A percentile compares a stretch with the other conserved stretches of the same genome.
Conservation (phyloP, 2,888 invertebrate species). For the Drosophila parthenogenetica region DNA sequence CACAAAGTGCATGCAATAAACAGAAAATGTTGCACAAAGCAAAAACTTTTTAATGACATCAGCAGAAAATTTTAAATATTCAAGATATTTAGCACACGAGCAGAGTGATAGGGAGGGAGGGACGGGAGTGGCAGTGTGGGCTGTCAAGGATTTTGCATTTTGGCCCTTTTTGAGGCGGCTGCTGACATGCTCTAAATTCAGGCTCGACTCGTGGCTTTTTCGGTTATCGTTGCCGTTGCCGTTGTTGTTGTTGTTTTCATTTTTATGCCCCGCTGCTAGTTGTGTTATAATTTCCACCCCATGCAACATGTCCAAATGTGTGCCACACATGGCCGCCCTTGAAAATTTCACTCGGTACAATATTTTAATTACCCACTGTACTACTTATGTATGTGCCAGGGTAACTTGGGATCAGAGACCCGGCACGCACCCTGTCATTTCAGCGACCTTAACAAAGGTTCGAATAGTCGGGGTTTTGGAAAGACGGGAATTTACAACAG, state of each 20-base stretch:
- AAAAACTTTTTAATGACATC: slow-evolving; percentile 75
- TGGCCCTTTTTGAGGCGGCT: slow-evolving; percentile 39
- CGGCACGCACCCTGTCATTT: slow-evolving; percentile 71
- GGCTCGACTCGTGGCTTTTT: slow-evolving; percentile 21
- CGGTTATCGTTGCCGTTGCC: background rate
- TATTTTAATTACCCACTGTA: slow-evolving; percentile 73
- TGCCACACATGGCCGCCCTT: slow-evolving; percentile 76
- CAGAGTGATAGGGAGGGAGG: background rate
- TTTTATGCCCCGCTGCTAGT: slow-evolving; percentile 3
- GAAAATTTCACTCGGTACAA: slow-evolving; percentile 71
- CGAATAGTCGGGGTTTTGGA: too few relatives aligned
- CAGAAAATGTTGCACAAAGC: slow-evolving; percentile 59
- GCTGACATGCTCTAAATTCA: slow-evolving; percentile 60
- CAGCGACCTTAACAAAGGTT: slow-evolving; percentile 56
- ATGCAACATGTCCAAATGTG: slow-evolving; percentile 49
- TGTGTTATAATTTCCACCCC: slow-evolving; percentile 60
- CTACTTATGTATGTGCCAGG: slow-evolving; percentile 25
- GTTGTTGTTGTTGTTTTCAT: slow-evolving; percentile 10
- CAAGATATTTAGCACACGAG: slow-evolving; percentile 38
- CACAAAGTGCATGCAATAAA: slow-evolving; percentile 44
- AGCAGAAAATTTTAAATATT: slow-evolving; percentile 64
- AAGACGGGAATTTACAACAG: slow-evolving; percentile 58
- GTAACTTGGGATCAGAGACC: slow-evolving; percentile 9
- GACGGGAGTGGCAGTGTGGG: background rate
- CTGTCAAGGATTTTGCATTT: slow-evolving; percentile 59